These are phyloP conservation scores for Buathra laborator DNA, from an alignment of 2,888 invertebrate genomes.

Conservation along the genomic window DNA sequence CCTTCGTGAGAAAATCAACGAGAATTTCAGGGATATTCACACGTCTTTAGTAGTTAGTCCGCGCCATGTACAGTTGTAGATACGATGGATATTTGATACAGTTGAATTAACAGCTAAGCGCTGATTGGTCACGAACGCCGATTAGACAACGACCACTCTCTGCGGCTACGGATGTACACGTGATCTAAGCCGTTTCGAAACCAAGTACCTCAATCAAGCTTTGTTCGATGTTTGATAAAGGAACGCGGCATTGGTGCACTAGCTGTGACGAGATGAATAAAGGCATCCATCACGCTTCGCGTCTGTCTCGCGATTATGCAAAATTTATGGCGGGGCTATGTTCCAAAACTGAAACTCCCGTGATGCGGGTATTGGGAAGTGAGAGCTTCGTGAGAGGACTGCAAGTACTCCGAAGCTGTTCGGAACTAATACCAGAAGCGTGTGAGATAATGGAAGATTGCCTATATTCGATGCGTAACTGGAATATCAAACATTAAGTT, in stretches of 20 bases:
- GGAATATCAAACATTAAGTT: no score
- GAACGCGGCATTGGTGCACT: neutral
- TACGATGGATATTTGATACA: constrained; percentile 46
- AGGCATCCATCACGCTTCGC: neutral
- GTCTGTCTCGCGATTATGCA: neutral
- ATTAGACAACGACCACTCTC: constrained; percentile 32
- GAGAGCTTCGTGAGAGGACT: neutral
- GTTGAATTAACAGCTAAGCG: constrained; percentile 46
- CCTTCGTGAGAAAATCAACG: constrained; percentile 6
- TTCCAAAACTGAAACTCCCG: neutral
- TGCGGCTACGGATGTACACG: neutral
- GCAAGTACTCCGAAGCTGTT: neutral
- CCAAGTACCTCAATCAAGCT: neutral
- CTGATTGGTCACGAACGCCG: constrained; percentile 37
- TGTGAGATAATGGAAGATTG: neutral
- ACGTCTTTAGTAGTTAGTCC: neutral
- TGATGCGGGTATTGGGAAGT: neutral
- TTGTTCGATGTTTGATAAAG: neutral
- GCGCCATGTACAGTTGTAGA: neutral
- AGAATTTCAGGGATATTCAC: no score
- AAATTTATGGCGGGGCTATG: neutral
- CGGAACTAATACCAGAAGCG: neutral
- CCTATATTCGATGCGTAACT: neutral
- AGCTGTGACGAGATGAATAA: neutral
- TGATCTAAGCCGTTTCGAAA: constrained; percentile 3